phyloP scores from a whole-genome alignment of 1,140 invertebrate genomes.

The Eupeodes corollae region DNA sequence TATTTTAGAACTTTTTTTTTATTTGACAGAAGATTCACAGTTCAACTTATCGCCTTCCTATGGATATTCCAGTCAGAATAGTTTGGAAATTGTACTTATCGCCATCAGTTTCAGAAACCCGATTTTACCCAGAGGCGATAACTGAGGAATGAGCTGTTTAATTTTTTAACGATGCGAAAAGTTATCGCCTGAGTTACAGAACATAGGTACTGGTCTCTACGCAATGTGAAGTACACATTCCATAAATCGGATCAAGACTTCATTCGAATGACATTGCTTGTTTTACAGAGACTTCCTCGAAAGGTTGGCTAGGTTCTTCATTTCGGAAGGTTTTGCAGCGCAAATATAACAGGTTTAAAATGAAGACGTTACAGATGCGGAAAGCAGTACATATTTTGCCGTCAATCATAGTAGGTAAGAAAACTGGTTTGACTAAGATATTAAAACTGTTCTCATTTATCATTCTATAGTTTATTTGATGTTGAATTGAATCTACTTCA shows the following conservation, averaged over 20 bases:
- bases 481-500: constrained; percentile 11
- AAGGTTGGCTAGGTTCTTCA: background rate
- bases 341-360: constrained; percentile 13
- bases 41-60: too few relatives aligned
- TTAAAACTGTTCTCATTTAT: background rate
- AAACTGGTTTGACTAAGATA: constrained; percentile 5
- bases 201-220: constrained; percentile 8
- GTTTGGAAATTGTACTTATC: too few relatives aligned
- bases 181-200: too few relatives aligned
- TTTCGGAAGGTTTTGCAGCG: background rate
- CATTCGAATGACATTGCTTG: constrained; percentile 3
- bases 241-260: constrained; percentile 10
- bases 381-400: constrained; percentile 23
- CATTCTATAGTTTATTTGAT: background rate
- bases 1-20: too few relatives aligned
- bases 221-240: constrained; percentile 12
- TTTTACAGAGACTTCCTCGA: background rate
- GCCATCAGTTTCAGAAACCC: too few relatives aligned
- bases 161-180: too few relatives aligned
- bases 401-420: constrained; percentile 23
- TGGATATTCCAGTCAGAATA: too few relatives aligned
- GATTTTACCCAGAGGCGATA: too few relatives aligned
- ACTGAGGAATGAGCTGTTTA: too few relatives aligned
- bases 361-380: constrained; percentile 13
- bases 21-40: too few relatives aligned